Evolutionary conservation across 2,888 invertebrate genomes (phyloP).

Genomic region (Crocallis elinguaria): DNA sequence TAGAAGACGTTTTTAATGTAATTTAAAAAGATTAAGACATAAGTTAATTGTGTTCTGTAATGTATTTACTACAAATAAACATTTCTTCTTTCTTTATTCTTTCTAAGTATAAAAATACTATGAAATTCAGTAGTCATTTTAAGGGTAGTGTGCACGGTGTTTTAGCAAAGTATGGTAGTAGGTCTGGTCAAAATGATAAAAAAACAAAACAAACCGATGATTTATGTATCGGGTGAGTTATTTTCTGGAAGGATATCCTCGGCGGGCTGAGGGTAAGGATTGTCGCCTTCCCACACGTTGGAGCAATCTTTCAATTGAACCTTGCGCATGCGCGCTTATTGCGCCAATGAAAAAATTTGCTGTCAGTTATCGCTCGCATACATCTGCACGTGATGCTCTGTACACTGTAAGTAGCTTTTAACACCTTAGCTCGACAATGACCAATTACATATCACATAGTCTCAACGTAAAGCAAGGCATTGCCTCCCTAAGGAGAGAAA

Average conservation of each 20-base stretch:
- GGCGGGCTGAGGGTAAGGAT: conserved; percentile 70
- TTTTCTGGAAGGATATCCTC: conserved; percentile 84
- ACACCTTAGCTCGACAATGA: too few relatives aligned
- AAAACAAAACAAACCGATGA: conserved; percentile 24
- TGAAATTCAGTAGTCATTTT: too few relatives aligned
- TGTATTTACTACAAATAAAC: too few relatives aligned
- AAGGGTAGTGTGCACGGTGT: too few relatives aligned
- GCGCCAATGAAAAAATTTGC: conserved; percentile 82
- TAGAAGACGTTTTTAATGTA: too few relatives aligned
- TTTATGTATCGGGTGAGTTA: conserved; percentile 60
- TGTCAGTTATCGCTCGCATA: conserved; percentile 50
- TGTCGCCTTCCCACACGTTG: conserved; percentile 76
- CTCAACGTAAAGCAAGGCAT: too few relatives aligned
- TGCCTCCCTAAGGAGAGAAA: too few relatives aligned
- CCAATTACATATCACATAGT: too few relatives aligned
- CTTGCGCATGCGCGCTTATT: conserved; percentile 73
- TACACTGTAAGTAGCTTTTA: conserved; percentile 2
- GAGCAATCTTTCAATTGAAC: conserved; percentile 81
- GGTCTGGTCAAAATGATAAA: conserved; percentile 6
- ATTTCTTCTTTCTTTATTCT: too few relatives aligned
- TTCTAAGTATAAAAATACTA: too few relatives aligned
- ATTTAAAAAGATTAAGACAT: too few relatives aligned
- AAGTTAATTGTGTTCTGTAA: too few relatives aligned
- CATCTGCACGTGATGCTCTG: conserved; percentile 25
- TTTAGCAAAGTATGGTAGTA: neutral